These are phyloP conservation scores for Plectropomus leopardus DNA, from an alignment of 2,113 vertebrate genomes.

Conservation along the genomic window DNA sequence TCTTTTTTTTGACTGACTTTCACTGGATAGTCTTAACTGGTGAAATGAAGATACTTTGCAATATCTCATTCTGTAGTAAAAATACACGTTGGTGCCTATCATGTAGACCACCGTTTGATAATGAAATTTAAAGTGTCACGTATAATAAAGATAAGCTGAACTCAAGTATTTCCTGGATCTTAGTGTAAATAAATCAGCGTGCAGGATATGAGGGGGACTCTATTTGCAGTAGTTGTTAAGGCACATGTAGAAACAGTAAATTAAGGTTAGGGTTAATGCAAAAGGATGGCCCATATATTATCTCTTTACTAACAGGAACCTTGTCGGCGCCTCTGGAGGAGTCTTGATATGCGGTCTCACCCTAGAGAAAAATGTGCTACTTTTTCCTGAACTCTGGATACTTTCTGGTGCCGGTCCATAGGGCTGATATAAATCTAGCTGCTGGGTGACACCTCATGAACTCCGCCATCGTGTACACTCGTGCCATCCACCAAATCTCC, in stretches of 20 bases:
- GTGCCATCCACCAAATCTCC: constrained; percentile 92
- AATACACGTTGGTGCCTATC: not conserved
- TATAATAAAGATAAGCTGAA: constrained; percentile 38
- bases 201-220: not conserved
- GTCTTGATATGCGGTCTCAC: constrained; percentile 83
- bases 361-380: constrained; percentile 82
- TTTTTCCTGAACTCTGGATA: constrained; percentile 84
- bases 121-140: constrained; percentile 18
- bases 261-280: constrained; percentile 60
- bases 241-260: constrained; percentile 40
- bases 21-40: not conserved
- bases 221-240: constrained; percentile 24
- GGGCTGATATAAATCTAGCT: constrained; percentile 90
- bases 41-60: not conserved
- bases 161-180: not conserved
- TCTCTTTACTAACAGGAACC: constrained; percentile 71
- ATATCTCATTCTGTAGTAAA: not conserved
- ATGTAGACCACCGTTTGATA: not conserved
- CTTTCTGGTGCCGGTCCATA: constrained; percentile 85
- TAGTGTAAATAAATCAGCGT: constrained; percentile 21
- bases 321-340: constrained; percentile 81
- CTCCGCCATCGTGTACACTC: constrained; percentile 83
- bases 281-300: constrained; percentile 58
- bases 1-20: not conserved
- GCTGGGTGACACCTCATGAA: constrained; percentile 87